Evolutionary conservation across 2,888 invertebrate species (phyloP).

Genomic region (Tricholauxania praeusta): DNA sequence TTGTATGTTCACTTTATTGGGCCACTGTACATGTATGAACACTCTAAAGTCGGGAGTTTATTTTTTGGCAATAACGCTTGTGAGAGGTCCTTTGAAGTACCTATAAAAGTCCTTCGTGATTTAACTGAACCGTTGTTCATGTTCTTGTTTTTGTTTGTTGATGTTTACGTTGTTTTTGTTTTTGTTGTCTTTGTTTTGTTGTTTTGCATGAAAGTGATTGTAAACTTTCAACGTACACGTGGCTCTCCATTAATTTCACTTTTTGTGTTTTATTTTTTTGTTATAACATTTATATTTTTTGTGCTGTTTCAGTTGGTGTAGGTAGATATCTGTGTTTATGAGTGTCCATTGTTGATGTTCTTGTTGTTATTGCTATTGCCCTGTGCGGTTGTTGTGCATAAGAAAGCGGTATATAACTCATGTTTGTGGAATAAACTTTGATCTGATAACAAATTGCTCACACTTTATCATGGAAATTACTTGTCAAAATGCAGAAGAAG

Average conservation of each 20-base stretch:
- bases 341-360: constrained; percentile 17
- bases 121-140: not conserved
- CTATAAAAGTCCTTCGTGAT: constrained; percentile 6
- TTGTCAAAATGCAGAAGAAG: not conserved
- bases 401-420: constrained; percentile 18
- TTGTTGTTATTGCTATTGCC: constrained; percentile 36
- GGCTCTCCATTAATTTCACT: constrained; percentile 25
- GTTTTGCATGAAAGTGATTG: constrained; percentile 6
- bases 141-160: constrained; percentile 4
- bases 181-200: constrained; percentile 9
- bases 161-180: not conserved
- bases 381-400: not conserved
- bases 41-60: constrained; percentile 14
- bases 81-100: constrained; percentile 12
- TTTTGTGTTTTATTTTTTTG: too few species aligned
- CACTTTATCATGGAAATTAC: constrained; percentile 27
- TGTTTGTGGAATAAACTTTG: constrained; percentile 26
- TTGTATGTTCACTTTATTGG: too few species aligned
- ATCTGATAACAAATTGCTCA: constrained; percentile 36
- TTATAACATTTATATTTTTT: too few species aligned
- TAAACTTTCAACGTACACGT: constrained; percentile 25
- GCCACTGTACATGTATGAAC: not conserved
- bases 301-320: too few species aligned
- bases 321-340: not conserved
- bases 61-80: constrained; percentile 27